A percentile compares a stretch with the other conserved stretches of the same genome.
These are phyloP conservation scores for Hucho hucho DNA, from an alignment of 2,113 vertebrate species.

Conservation along the genomic window DNA sequence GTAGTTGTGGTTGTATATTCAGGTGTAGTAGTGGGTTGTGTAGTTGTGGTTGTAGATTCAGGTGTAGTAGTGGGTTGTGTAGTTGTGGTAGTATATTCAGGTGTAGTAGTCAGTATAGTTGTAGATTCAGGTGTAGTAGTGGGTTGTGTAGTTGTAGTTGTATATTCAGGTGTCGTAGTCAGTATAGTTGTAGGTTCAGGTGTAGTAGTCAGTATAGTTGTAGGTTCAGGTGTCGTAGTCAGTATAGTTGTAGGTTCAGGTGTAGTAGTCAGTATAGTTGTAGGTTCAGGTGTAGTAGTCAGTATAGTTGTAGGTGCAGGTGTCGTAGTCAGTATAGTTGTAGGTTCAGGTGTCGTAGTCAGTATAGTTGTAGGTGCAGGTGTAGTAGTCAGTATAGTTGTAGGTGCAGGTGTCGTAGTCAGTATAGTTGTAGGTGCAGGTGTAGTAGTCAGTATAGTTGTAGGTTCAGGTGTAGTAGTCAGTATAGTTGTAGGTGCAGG, in stretches of 20 bases:
- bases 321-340: no score
- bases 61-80: background rate
- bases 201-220: background rate
- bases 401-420: background rate
- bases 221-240: background rate
- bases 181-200: no score
- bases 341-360: background rate
- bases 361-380: background rate
- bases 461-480: background rate
- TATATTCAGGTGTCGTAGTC: background rate
- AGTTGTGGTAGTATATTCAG: no score
- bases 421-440: background rate
- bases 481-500: background rate
- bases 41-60: no score
- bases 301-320: fast-evolving
- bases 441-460: background rate
- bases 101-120: background rate
- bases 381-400: background rate
- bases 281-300: no score
- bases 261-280: background rate
- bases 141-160: background rate
- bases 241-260: background rate
- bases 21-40: no score
- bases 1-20: no score
- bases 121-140: background rate